A percentile compares a stretch with the other conserved stretches of the same genome.
Evolutionary conservation across 1,140 invertebrate species (phyloP).

Genomic region (Palaemon carinicauda): DNA sequence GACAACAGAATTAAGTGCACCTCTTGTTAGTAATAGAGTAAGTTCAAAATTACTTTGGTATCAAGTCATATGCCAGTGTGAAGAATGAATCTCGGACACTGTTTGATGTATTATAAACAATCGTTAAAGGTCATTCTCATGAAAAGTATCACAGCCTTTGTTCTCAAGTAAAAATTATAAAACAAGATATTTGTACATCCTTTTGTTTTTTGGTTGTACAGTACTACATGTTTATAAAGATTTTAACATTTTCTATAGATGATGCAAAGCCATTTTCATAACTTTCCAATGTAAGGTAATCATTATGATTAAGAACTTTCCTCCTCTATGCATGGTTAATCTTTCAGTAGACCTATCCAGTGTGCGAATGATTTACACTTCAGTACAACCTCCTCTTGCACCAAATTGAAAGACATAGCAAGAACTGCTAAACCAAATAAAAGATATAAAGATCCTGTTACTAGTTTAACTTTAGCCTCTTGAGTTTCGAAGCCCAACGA

Average conservation of each 20-base stretch:
- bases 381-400: slow-evolving; percentile 87
- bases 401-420: slow-evolving; percentile 91
- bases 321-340: not conserved
- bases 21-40: too few species aligned
- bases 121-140: too few species aligned
- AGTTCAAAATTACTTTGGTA: too few species aligned
- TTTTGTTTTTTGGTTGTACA: too few species aligned
- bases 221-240: too few species aligned
- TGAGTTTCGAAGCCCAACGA: slow-evolving; percentile 68
- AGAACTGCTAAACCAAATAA: slow-evolving; percentile 87
- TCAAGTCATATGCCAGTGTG: too few species aligned
- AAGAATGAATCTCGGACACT: too few species aligned
- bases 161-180: too few species aligned
- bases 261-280: not conserved
- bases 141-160: too few species aligned
- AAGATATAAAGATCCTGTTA: slow-evolving; percentile 85
- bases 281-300: not conserved
- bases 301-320: not conserved
- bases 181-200: too few species aligned
- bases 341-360: slow-evolving; percentile 68
- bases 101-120: too few species aligned
- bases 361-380: slow-evolving; percentile 76
- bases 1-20: too few species aligned
- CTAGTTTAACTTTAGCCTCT: slow-evolving; percentile 74
- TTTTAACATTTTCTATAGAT: not conserved